Percentiles rank a stretch among this genome's conserved stretches.
phyloP scores from a whole-genome alignment of 2,797 vertebrate species.

The Anniella stebbinsi region DNA sequence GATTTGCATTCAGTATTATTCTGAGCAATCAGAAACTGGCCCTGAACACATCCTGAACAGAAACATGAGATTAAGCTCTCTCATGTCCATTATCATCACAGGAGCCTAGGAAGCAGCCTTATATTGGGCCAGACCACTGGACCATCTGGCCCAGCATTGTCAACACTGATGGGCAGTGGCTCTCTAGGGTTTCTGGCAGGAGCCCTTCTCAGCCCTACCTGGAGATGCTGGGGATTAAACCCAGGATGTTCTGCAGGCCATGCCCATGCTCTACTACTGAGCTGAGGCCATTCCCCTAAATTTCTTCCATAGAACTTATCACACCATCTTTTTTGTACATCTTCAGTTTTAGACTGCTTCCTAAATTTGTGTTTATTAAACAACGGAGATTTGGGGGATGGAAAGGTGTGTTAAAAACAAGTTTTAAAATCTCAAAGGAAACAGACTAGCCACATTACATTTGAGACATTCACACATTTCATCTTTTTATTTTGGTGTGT shows the following conservation, averaged over 20 bases:
- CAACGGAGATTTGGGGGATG: neutral
- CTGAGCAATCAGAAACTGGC: neutral
- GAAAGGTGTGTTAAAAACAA: no score
- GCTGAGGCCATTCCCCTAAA: no score
- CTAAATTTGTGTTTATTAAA: neutral
- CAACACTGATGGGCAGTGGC: no score
- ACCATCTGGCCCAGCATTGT: no score
- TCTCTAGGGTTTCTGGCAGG: no score
- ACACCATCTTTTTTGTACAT: neutral
- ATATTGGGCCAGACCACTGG: no score
- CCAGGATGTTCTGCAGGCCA: no score
- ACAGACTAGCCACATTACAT: constrained; percentile 9
- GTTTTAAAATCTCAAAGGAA: neutral
- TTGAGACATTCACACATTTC: constrained; percentile 1
- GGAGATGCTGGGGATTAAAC: no score
- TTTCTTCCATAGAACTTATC: neutral
- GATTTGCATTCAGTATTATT: neutral
- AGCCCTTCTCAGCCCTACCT: no score
- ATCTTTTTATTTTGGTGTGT: constrained; percentile 53
- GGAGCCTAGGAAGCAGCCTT: no score
- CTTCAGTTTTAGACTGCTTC: neutral
- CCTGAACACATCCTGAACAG: no score
- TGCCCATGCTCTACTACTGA: no score
- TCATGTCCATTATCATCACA: neutral
- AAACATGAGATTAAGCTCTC: neutral